Conservation (phyloP, 2,888 invertebrate genomes). For the Caenorhabditis auriculariae region DNA sequence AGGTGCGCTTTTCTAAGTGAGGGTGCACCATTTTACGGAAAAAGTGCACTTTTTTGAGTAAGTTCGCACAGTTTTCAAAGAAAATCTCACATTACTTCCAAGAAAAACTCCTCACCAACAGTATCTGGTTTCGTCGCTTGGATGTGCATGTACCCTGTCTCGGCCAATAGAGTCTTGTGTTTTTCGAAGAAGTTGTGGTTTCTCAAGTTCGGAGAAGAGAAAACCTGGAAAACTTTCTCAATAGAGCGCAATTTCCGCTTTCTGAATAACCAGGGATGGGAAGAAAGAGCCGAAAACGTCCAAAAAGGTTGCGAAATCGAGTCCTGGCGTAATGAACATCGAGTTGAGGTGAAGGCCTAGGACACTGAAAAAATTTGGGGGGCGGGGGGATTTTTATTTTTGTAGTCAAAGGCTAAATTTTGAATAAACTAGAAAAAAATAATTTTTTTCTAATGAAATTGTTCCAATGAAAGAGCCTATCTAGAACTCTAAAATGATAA, state of each 20-base stretch:
- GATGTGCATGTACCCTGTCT: conserved; percentile 73
- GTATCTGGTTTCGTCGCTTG: conserved; percentile 88
- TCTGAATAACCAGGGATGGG: conserved; percentile 27
- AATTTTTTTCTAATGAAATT: too few relatives aligned
- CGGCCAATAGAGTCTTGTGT: conserved; percentile 61
- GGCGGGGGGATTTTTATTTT: too few relatives aligned
- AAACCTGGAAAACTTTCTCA: conserved; percentile 3
- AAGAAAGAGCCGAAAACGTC: conserved; percentile 34
- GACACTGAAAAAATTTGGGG: conserved; percentile 63
- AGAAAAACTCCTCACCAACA: conserved; percentile 72
- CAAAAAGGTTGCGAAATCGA: conserved; percentile 21
- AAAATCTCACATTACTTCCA: not conserved
- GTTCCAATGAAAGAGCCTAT: too few relatives aligned
- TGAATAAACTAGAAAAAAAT: not conserved
- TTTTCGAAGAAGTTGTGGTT: conserved; percentile 34
- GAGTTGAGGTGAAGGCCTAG: conserved; percentile 74
- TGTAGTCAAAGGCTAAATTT: too few relatives aligned
- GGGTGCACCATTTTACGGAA: too few relatives aligned
- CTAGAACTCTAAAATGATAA: too few relatives aligned
- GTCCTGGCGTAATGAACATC: conserved; percentile 64
- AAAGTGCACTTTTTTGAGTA: too few relatives aligned
- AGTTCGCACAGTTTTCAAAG: too few relatives aligned
- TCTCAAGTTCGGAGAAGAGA: conserved; percentile 24
- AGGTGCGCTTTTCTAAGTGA: too few relatives aligned
- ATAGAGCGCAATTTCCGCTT: too few relatives aligned